phyloP scores from a whole-genome alignment of 2,888 invertebrate genomes.

The Cantharis rufa region DNA sequence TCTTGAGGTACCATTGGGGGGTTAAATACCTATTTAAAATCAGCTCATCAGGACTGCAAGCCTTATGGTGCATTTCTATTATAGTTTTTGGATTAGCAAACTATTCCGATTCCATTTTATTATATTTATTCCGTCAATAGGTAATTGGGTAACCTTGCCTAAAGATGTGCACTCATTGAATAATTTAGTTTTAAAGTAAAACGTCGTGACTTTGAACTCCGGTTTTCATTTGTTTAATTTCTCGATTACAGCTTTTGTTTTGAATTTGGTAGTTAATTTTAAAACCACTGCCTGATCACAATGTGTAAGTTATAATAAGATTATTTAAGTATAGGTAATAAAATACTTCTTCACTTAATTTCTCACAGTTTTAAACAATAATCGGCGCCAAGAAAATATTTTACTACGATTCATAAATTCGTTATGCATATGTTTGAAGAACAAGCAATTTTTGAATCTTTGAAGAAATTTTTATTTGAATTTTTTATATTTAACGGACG shows the following conservation, averaged over 20 bases:
- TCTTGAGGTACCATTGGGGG: too few species aligned
- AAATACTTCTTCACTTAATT: background rate
- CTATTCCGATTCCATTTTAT: background rate
- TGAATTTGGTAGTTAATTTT: background rate
- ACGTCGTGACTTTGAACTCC: background rate
- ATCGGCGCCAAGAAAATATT: background rate
- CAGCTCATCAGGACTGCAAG: too few species aligned
- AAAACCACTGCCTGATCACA: background rate
- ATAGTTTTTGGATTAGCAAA: too few species aligned
- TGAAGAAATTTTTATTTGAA: too few species aligned
- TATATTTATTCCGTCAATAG: background rate
- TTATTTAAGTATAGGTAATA: background rate
- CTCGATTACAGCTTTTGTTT: background rate
- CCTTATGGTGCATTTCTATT: too few species aligned
- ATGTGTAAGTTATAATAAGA: background rate
- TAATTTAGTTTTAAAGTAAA: background rate
- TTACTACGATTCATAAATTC: background rate
- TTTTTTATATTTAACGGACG: too few species aligned
- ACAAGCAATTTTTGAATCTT: too few species aligned
- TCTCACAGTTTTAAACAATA: background rate
- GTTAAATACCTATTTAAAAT: too few species aligned
- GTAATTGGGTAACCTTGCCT: background rate
- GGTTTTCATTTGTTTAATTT: background rate
- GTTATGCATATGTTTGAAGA: background rate
- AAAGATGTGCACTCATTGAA: background rate